Evolutionary conservation across 1,140 invertebrate species (phyloP), one percentile per base, ranked within the genome.

Genomic region (Yoshiicerus persimilis): DNA sequence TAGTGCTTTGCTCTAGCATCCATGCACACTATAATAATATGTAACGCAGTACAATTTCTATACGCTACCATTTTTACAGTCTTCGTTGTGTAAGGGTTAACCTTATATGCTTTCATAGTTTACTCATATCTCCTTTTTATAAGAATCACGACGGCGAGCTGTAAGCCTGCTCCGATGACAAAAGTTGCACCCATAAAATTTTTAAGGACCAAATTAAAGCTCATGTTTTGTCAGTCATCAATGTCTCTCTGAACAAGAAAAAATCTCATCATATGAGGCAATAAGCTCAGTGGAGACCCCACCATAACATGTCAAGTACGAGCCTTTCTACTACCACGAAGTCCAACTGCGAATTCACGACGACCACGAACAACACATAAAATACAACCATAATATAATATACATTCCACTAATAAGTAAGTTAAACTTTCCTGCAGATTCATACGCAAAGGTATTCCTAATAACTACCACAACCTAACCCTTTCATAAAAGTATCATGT

Each of bases 161-260:
- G 27, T 66, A 83, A 25, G 86, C 39, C 70, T 56, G 75, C 75
- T 80, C 75, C 75, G 75, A 80, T 80, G 75, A 80, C 75, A 80
- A 87, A 87, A 87, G 41, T 87, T 87, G 87, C 23, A 64, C 87
- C 56, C 87, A 70, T 87, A 87, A 87, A 87, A 87, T 84, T 87
- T 87, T 87, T 87, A 87, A 87, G 87, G 80, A 56, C 38, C 80
- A 70, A 87, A 87, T 87, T 87, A 87, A 87, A 84, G 77, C 62
- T 87, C 87, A 87, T 87, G 87, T 70, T 84, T 38, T 66, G 13
- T 30, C 75, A 80, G 77, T 75, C 77, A 30, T 84, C 56, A 84
- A 87, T 38, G 77, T 36, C 77, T 84, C 30, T 86, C 38, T 27
- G 83, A 84, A 47, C 83, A 84, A 84, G 38, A 47, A 47, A 84